Evolutionary conservation across 1,140 invertebrate species (phyloP), one percentile per base, ranked within the genome.

Genomic region (Zaprionus inermis): DNA sequence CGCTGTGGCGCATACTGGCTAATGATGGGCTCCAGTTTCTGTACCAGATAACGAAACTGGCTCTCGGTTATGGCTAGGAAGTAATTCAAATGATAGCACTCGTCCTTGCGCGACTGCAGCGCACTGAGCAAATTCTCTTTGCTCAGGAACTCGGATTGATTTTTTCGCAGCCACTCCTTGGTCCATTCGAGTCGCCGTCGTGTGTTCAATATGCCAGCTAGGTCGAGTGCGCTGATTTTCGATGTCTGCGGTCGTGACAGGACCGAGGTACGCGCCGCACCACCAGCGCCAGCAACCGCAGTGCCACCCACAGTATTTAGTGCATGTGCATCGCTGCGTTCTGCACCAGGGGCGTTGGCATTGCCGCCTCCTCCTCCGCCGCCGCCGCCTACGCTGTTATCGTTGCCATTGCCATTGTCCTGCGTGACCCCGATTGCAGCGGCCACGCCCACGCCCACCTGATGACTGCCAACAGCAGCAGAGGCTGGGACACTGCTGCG

Each of bases 21-120:
- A 10, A 92, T 92, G 60, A 90, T 79, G 36, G 91, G 91, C 54
- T 85, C 91, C 68, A 92, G 72, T 56, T 90, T 92, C 54, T 79
- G 83, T 20, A 92, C 91, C 49, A 92, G 66, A 65, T 86, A 84
- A 24, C 91, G 84, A 69, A 92, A 92, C 64, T 92, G 91, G 59
- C 85, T 81, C 69, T 92, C 91, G 18, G 91, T 92, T 72, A 92
- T 92, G 78, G 86, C 78, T 68, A 92, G 89, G 72, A 92, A 92
- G 78, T 88, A 90, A 92, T 92, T 92, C 70, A 92, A 78, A 73
- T 91, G 86, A 55, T 92, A 92, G 72, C 83, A 90, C 57, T 92
- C 91, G n/a, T 91, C 86, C 58, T 82, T 91, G 38, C 90, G 86
- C 51, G 91, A 91, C 72, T 91, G 84, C 68, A 92, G 74, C 38